Base-by-base conservation (phyloP, 2,888 invertebrate species). In the Ephialtes manifestator region DNA sequence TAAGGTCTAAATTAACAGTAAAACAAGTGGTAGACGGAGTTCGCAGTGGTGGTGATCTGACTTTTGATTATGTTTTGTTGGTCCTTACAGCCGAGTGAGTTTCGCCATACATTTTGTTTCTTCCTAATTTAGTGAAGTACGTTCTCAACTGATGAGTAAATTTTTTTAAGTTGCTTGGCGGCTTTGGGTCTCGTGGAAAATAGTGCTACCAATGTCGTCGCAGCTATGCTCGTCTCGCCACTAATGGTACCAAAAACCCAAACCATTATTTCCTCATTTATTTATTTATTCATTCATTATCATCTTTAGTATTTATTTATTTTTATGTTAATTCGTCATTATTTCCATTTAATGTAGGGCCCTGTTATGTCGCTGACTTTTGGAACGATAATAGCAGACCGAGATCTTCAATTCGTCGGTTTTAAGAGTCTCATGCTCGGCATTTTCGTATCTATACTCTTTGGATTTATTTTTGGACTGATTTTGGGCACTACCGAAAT, bases 341-440 rank as follows among this genome's bases (percentile, higher is more conserved):
- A 24, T 24, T 51, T 31, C 67, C 63, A 7, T 20, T 43, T n/a
- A 18, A 68, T 68, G 0, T 88, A 95, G 95, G 97, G 97, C 0
- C 98, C 98, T 0, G 97, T 98, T 15, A 97, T 98, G 96, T 97
- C 97, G n/a, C 96, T 97, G 87, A 97, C 97, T 76, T 98, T 98
- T 92, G 98, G 97, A 8, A 96, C 96, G 28, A 97, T 97, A 84
- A 97, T 98, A 89, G 95, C 97, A 35, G 97, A 97, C 92, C 94
- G 95, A 89, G 95, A 96, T 86, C 95, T 98, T 8, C 95, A 97
- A 88, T 95, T 95, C 89, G 95, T 96, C 82, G 98, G 98, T 2
- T 95, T 97, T 53, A 96, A 96, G 83, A 96, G 96, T 86, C 95
- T 97, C 83, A 91, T 96, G 0, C 93, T 96, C 20, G 97, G 97